These are phyloP conservation scores for Cydia amplana DNA, from an alignment of 1,140 invertebrate species.

Conservation along the genomic window DNA sequence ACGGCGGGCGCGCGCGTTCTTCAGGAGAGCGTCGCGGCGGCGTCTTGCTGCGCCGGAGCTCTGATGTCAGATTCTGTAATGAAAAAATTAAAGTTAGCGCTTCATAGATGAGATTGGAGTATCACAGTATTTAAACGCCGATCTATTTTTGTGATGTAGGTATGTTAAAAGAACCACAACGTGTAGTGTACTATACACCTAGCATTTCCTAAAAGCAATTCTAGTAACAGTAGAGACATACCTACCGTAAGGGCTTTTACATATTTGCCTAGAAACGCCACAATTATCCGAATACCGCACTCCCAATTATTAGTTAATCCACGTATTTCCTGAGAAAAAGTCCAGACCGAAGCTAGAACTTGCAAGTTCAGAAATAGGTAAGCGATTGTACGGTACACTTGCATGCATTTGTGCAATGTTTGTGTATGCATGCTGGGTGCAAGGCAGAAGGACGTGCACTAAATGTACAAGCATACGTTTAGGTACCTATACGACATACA, in stretches of 20 bases:
- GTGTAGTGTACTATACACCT: background rate
- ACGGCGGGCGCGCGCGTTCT: conserved; percentile 78
- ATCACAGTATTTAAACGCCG: too few relatives aligned
- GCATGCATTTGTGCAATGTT: conserved; percentile 43
- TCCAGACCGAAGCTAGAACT: background rate
- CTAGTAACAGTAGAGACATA: background rate
- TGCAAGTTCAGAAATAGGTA: conserved; percentile 46
- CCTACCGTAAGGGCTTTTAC: background rate
- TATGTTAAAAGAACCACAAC: background rate
- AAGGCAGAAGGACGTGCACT: conserved; percentile 41
- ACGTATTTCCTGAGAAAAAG: conserved; percentile 27
- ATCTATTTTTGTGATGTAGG: too few relatives aligned
- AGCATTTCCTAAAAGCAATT: background rate
- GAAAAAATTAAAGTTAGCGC: conserved; percentile 16
- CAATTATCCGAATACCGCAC: background rate
- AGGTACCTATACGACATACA: too few relatives aligned
- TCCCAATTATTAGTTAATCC: conserved; percentile 33
- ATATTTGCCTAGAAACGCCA: conserved; percentile 2
- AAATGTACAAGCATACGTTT: conserved; percentile 35
- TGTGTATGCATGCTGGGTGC: conserved; percentile 42
- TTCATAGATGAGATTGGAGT: too few relatives aligned
- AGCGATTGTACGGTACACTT: conserved; percentile 42
- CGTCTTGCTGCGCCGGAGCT: conserved; percentile 65
- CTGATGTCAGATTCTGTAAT: conserved; percentile 76
- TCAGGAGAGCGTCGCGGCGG: conserved; percentile 68